Evolutionary conservation across 2,888 invertebrate species (phyloP).

Genomic region (Polyploca ridens): DNA sequence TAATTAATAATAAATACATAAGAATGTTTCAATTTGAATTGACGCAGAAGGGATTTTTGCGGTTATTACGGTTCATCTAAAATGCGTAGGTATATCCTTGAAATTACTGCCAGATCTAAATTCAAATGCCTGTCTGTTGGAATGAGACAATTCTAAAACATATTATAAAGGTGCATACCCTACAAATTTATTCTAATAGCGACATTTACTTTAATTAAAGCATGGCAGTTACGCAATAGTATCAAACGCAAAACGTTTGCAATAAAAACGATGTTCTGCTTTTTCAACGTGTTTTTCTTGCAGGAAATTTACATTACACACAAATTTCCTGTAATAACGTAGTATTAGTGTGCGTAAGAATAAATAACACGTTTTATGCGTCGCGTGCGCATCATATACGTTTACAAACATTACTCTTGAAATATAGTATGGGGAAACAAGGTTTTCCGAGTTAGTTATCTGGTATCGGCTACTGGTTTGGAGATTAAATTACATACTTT

Average conservation of each 20-base stretch:
- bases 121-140: neutral
- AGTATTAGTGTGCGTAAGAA: constrained; percentile 23
- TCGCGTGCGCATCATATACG: constrained; percentile 21
- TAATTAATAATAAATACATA: neutral
- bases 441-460: too few relatives aligned
- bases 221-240: neutral
- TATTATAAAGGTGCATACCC: neutral
- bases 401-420: constrained; percentile 14
- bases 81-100: neutral
- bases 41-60: neutral
- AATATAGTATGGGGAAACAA: neutral
- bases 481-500: too few relatives aligned
- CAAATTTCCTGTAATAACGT: constrained; percentile 32
- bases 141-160: neutral
- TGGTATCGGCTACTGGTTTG: too few relatives aligned
- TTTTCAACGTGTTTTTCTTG: constrained; percentile 19
- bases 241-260: constrained; percentile 4
- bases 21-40: neutral
- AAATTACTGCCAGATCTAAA: neutral
- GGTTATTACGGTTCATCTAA: too few relatives aligned
- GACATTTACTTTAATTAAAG: neutral
- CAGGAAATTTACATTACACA: constrained; percentile 27
- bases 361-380: constrained; percentile 13
- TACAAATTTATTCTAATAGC: neutral
- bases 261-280: constrained; percentile 10